These are phyloP conservation scores for Dufourea novaeangliae DNA, from an alignment of 1,140 invertebrate genomes.

Conservation along the genomic window DNA sequence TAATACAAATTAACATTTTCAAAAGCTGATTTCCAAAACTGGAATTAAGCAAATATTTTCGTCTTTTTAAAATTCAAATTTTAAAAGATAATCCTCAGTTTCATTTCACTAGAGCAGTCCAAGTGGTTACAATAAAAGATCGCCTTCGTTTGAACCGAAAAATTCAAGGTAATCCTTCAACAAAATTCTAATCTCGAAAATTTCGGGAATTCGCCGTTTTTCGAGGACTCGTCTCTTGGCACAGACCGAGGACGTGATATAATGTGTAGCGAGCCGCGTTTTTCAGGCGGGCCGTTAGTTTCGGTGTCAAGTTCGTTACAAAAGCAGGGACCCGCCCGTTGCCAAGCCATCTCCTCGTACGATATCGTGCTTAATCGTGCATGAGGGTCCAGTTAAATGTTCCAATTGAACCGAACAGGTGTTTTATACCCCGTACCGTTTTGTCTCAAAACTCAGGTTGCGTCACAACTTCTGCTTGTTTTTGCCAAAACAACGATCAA, in stretches of 20 bases:
- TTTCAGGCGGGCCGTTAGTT: constrained; percentile 33
- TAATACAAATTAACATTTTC: too few species aligned
- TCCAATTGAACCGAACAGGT: constrained; percentile 17
- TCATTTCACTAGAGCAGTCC: too few species aligned
- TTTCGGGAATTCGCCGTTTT: constrained; percentile 3
- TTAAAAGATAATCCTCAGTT: too few species aligned
- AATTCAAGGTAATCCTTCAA: not conserved
- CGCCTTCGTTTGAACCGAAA: too few species aligned
- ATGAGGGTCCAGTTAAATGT: constrained; percentile 4
- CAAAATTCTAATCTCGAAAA: not conserved
- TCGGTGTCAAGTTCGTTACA: constrained; percentile 46
- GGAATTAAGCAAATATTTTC: too few species aligned
- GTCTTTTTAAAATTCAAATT: too few species aligned
- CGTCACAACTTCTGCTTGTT: not conserved
- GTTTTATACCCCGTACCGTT: constrained; percentile 11
- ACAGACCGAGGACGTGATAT: not conserved
- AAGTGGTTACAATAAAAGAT: too few species aligned
- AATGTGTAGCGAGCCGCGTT: constrained; percentile 15
- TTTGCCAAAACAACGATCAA: not conserved
- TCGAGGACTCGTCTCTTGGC: not conserved
- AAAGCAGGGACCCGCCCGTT: not conserved
- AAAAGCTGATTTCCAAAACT: too few species aligned
- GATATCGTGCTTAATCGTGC: constrained; percentile 32
- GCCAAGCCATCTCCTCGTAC: constrained; percentile 14
- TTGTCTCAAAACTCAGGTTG: not conserved